Evolutionary conservation across 64 coral and sea anemone species (phyloP).

Genomic region (Montipora efflorescens): DNA sequence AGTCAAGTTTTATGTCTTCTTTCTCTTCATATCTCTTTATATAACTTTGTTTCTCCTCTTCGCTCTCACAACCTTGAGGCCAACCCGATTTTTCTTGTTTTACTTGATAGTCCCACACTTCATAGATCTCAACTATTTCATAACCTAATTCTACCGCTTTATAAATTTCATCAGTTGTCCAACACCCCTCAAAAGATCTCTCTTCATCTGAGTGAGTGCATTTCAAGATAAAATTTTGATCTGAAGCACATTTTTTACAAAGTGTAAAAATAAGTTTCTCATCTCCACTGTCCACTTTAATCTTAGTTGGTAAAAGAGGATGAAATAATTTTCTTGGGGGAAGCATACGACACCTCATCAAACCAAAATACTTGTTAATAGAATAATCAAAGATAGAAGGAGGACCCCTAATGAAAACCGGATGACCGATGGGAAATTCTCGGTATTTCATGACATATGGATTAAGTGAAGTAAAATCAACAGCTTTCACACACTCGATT

Average conservation of each 20-base stretch:
- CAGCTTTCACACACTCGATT: background rate
- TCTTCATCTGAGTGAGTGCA: too few species aligned
- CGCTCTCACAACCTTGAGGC: background rate
- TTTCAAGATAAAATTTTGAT: too few species aligned
- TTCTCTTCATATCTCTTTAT: background rate
- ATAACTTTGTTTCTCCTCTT: accelerated
- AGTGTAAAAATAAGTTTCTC: background rate
- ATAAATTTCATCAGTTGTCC: conserved; percentile 2
- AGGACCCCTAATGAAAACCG: background rate
- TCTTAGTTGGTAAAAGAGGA: background rate
- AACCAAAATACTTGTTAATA: background rate
- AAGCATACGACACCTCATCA: background rate
- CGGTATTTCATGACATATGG: too few species aligned
- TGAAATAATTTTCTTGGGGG: background rate
- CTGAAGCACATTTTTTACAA: too few species aligned
- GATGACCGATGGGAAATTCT: background rate
- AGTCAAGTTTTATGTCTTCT: background rate
- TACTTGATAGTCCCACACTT: background rate
- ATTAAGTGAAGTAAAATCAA: background rate
- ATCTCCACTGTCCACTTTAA: background rate
- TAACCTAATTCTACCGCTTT: too few species aligned
- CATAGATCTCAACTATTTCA: too few species aligned
- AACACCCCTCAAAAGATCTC: background rate
- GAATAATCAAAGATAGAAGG: background rate
- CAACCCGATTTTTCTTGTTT: conserved; percentile 51